Conservation (phyloP, 1,140 invertebrate genomes). For the Hyles euphorbiae region DNA sequence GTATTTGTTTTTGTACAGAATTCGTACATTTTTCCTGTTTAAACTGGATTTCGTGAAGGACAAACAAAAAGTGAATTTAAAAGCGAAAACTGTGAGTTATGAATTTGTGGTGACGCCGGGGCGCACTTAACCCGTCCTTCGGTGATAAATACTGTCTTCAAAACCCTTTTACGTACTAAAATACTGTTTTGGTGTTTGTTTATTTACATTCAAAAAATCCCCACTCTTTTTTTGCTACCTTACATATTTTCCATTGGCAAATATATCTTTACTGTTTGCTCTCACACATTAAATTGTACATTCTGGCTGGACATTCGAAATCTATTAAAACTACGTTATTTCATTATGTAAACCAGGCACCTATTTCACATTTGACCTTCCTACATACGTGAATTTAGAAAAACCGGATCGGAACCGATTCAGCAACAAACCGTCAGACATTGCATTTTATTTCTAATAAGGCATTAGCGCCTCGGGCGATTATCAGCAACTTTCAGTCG, state of each 20-base stretch:
- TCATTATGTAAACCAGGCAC: slow-evolving; percentile 1
- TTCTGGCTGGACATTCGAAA: background rate
- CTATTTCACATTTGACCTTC: slow-evolving; percentile 22
- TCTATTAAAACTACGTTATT: background rate
- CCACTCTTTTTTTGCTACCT: too few relatives aligned
- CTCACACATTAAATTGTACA: background rate
- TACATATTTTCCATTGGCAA: too few relatives aligned
- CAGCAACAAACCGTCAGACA: background rate
- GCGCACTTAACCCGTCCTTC: too few relatives aligned
- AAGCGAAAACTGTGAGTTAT: too few relatives aligned
- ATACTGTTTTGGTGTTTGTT: background rate
- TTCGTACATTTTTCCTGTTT: too few relatives aligned
- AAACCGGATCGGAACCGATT: slow-evolving; percentile 19
- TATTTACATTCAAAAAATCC: background rate
- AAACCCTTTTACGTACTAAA: too few relatives aligned
- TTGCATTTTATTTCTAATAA: slow-evolving; percentile 19
- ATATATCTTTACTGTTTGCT: background rate
- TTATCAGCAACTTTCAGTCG: slow-evolving; percentile 62
- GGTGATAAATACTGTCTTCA: too few relatives aligned
- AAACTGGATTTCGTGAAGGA: too few relatives aligned
- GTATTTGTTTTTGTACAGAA: too few relatives aligned
- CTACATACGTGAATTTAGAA: slow-evolving; percentile 9
- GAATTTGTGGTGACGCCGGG: too few relatives aligned
- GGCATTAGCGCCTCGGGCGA: slow-evolving; percentile 38
- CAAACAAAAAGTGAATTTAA: too few relatives aligned